phyloP scores from a whole-genome alignment of 2,888 invertebrate species.

The Drosophila anceps region DNA sequence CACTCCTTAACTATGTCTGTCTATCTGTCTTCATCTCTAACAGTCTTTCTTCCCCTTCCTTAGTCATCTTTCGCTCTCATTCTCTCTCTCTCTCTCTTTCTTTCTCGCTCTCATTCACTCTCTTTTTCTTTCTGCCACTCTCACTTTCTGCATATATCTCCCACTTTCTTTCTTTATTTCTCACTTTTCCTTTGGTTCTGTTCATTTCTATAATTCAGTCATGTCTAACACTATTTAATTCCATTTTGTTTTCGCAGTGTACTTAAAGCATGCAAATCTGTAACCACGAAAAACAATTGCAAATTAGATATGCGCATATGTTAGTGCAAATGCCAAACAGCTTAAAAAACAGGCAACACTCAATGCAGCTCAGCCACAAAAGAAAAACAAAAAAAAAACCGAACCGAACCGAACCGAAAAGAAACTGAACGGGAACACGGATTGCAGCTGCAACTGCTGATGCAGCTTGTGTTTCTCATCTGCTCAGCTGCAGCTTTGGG shows the following conservation, averaged over 20 bases:
- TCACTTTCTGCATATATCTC: not conserved
- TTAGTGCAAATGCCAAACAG: slow-evolving; percentile 61
- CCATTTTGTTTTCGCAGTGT: slow-evolving; percentile 25
- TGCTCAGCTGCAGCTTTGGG: slow-evolving; percentile 28
- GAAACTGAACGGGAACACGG: slow-evolving; percentile 4
- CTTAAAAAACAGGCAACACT: slow-evolving; percentile 45
- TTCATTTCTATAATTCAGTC: not conserved
- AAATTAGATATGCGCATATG: slow-evolving; percentile 77
- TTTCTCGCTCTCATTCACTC: not conserved
- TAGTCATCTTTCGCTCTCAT: not conserved
- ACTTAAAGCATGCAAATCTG: slow-evolving; percentile 59
- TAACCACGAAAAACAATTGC: slow-evolving; percentile 68
- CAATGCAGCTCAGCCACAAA: slow-evolving; percentile 18
- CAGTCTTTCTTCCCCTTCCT: not conserved
- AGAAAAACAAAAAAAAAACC: not conserved
- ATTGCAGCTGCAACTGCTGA: slow-evolving; percentile 30
- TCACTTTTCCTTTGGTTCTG: not conserved
- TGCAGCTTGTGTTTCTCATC: slow-evolving; percentile 13
- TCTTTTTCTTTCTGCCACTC: not conserved
- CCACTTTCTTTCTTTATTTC: too few relatives aligned
- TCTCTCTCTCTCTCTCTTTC: not conserved
- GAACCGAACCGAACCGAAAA: too few relatives aligned
- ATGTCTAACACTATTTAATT: not conserved
- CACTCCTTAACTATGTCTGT: too few relatives aligned
- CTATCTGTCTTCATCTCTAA: not conserved